Evolutionary conservation across 2,113 vertebrate genomes (phyloP), one percentile per base, ranked within the genome.

Genomic region (Labeo rohita): DNA sequence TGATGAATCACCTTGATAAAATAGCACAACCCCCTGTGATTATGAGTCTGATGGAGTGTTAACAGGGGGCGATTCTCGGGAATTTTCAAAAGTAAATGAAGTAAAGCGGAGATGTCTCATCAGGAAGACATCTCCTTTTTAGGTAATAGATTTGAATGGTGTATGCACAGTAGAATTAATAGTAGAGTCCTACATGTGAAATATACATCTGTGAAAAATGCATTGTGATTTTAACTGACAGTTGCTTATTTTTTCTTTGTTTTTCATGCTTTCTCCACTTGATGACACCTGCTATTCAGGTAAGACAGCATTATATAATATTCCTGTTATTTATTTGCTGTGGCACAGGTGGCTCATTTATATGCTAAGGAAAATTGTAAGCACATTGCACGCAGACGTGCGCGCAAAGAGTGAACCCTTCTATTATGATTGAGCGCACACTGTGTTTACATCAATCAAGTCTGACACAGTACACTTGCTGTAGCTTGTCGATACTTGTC

Each of bases 191-290:
- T 28, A 28, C 28, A 28, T 28, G 28, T 28, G 28, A 28, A 28
- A 28, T 28, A 28, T 28, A 28, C 28, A 28, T 63, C 61, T 78
- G 12, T 52, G 56, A n/a, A 75, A 47, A 49, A 16, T 4, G 23
- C 12, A 11, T n/a, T 12, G 16, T 63, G 11, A 52, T 54, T 85
- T 66, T 6, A 50, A 36, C 59, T 85, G 2, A 85, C 70, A 16
- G 2, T 2, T 85, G 16, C 10, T 65, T 66, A 28, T 80, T 9
- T 86, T 72, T 85, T 39, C 45, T 65, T 65, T 73, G 34, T 80
- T 80, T 80, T 86, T 16, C 84, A 80, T 80, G 84, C 66, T 61
- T 73, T 36, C n/a, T 80, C 68, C 34, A 21, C 34, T 52, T n/a
- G 61, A 85, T 36, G 45, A 52, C 61, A 45, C 36, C 56, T 68